These are phyloP conservation scores for Physeter macrocephalus DNA, from an alignment of 2,113 vertebrate species.

Conservation along the genomic window DNA sequence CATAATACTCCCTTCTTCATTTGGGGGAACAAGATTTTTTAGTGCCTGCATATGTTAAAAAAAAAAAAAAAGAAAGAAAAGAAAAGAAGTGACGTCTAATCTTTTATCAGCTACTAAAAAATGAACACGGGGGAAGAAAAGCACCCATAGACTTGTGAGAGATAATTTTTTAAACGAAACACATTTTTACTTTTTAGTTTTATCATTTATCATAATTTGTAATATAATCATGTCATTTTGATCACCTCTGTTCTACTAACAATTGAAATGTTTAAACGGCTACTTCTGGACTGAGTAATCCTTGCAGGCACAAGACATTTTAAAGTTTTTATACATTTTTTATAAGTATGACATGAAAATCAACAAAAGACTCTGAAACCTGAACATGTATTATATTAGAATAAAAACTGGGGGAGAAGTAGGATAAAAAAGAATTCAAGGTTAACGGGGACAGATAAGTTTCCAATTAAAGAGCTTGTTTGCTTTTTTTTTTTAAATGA, in stretches of 20 bases:
- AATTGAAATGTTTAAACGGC: background rate
- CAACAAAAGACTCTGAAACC: conserved; percentile 12
- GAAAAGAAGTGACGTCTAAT: background rate
- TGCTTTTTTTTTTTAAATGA: background rate
- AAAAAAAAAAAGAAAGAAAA: background rate
- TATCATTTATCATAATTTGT: background rate
- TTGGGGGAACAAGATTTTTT: background rate
- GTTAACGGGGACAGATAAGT: background rate
- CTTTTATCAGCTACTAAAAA: background rate
- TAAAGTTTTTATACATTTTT: background rate
- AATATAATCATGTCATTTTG: background rate
- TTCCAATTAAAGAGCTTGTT: background rate
- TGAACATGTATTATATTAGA: background rate
- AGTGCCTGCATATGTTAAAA: background rate
- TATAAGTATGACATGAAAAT: background rate
- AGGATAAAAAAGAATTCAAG: background rate
- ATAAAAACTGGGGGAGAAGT: background rate
- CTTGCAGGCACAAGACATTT: background rate
- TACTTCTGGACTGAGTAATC: background rate
- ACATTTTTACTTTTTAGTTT: background rate
- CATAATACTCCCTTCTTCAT: background rate
- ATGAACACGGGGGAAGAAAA: background rate
- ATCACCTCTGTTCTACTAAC: background rate
- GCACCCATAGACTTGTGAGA: background rate
- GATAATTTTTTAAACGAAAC: background rate